These are phyloP conservation scores for Sebastes vulpes DNA, from an alignment of 2,797 vertebrate genomes.

Conservation along the genomic window DNA sequence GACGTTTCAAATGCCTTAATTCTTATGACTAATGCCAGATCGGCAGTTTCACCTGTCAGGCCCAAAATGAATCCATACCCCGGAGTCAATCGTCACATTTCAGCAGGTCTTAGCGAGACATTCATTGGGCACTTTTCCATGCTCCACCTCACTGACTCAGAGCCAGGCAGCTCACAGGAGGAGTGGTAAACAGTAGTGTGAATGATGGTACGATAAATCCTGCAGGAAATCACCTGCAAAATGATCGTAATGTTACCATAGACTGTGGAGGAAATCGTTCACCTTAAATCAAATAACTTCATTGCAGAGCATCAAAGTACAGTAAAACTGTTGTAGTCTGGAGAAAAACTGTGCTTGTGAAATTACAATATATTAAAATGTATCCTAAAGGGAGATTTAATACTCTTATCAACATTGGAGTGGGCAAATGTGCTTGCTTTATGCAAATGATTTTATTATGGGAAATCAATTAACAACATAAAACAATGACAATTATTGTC, in stretches of 20 bases:
- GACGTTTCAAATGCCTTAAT: conserved; percentile 95
- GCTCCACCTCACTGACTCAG: conserved; percentile 59
- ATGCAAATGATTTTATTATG: too few species aligned
- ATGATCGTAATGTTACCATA: neutral
- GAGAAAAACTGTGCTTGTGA: neutral
- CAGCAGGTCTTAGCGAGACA: conserved; percentile 76
- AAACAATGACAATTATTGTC: too few species aligned
- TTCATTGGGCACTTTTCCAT: conserved; percentile 52
- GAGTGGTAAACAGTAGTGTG: neutral
- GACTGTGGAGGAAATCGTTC: neutral
- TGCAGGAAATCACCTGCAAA: neutral
- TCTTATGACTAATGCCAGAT: conserved; percentile 90
- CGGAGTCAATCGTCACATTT: conserved; percentile 84
- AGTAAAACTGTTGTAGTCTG: neutral
- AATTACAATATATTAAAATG: neutral
- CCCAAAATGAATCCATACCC: conserved; percentile 91
- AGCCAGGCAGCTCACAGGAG: conserved; percentile 1
- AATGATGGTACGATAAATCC: neutral
- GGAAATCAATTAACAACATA: too few species aligned
- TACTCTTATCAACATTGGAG: too few species aligned
- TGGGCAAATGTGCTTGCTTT: too few species aligned
- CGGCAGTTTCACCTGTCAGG: conserved; percentile 91
- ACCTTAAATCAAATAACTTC: neutral
- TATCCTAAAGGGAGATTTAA: too few species aligned
- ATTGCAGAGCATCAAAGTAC: neutral